A percentile compares a stretch with the other conserved stretches of the same genome.
phyloP scores from a whole-genome alignment of 2,888 invertebrate species.

The Cremastobaeus sp. region DNA sequence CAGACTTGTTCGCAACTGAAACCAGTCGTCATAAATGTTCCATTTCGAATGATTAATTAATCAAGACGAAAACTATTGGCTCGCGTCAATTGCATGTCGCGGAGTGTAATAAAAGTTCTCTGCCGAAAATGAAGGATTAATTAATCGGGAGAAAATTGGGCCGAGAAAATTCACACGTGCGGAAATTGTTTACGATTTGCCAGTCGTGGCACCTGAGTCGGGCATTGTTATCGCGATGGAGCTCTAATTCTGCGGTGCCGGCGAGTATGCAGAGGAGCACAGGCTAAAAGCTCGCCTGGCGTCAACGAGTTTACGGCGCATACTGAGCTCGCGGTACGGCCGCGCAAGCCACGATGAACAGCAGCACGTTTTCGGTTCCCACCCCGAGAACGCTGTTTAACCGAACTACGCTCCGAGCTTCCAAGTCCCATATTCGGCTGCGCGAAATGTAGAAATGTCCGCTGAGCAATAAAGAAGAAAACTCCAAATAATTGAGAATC shows the following conservation, averaged over 20 bases:
- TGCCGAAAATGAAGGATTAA: constrained; percentile 34
- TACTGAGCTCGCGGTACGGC: constrained; percentile 69
- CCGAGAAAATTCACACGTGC: background rate
- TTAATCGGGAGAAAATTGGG: constrained; percentile 28
- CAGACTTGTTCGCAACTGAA: constrained; percentile 33
- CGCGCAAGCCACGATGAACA: constrained; percentile 64
- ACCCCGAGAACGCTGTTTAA: constrained; percentile 59
- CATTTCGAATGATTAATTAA: constrained; percentile 47
- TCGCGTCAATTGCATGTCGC: background rate
- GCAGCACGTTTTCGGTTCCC: constrained; percentile 71
- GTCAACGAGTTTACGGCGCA: constrained; percentile 71
- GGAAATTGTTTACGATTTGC: constrained; percentile 3
- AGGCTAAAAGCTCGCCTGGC: constrained; percentile 34
- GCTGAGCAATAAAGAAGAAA: constrained; percentile 40
- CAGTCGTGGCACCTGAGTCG: background rate
- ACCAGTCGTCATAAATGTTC: constrained; percentile 54
- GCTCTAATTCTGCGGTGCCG: constrained; percentile 10
- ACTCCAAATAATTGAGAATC: constrained; percentile 31
- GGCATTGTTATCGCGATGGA: constrained; percentile 17
- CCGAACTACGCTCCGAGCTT: constrained; percentile 25
- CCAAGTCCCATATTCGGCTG: constrained; percentile 46
- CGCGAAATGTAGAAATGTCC: constrained; percentile 43
- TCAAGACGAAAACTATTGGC: constrained; percentile 14
- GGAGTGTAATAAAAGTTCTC: too few relatives aligned
- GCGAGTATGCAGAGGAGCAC: constrained; percentile 17